Conservation (phyloP, 2,888 invertebrate species). For the Drosophila siamana region DNA sequence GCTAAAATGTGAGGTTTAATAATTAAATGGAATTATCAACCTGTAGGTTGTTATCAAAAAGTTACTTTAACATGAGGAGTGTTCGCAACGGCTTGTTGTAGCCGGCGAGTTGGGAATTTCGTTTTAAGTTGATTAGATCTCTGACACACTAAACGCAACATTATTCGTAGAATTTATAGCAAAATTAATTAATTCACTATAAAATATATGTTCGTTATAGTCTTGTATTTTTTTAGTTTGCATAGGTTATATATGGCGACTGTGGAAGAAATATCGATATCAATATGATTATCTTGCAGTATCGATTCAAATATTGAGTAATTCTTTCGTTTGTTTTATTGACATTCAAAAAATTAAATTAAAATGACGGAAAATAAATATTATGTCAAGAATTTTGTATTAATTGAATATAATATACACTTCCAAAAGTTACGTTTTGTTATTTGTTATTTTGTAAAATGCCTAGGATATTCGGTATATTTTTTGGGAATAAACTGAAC, state of each 20-base stretch:
- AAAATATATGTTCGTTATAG: not conserved
- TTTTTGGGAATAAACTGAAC: no score
- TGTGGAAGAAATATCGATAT: not conserved
- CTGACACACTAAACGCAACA: constrained; percentile 54
- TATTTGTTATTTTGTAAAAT: no score
- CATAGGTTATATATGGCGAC: constrained; percentile 3
- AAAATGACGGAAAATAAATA: no score
- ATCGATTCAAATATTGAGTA: no score
- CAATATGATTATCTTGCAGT: not conserved
- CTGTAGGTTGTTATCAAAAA: constrained; percentile 3
- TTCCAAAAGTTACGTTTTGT: no score
- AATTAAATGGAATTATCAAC: not conserved
- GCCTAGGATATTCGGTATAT: not conserved
- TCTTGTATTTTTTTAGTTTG: not conserved
- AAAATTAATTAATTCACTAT: not conserved
- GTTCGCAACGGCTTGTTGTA: constrained; percentile 62
- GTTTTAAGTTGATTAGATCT: constrained; percentile 42
- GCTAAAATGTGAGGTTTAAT: not conserved
- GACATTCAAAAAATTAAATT: no score
- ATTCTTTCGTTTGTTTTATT: no score
- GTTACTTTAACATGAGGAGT: constrained; percentile 47
- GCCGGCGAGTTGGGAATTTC: constrained; percentile 48
- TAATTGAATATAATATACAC: no score
- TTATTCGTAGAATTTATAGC: constrained; percentile 4
- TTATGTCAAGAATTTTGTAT: no score